Conservation (phyloP, 2,797 vertebrate species). For the Platyrinchus mystaceus region DNA sequence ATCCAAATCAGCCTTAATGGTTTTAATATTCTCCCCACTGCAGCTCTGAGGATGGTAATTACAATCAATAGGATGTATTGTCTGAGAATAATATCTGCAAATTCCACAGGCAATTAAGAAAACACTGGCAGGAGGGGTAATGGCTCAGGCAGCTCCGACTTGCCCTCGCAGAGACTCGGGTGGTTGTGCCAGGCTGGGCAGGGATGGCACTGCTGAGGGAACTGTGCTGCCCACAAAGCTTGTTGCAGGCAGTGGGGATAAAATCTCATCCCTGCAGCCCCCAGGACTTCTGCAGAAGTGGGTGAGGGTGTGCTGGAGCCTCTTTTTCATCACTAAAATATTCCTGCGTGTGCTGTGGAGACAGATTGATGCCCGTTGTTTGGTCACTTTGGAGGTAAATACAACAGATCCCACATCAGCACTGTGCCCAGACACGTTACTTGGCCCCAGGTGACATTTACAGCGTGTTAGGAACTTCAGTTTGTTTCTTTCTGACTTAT, state of each 20-base stretch:
- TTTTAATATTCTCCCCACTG: conserved; percentile 35
- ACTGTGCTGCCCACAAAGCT: neutral
- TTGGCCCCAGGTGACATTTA: neutral
- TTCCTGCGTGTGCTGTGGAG: accelerated
- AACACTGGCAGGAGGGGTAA: neutral
- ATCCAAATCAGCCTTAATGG: conserved; percentile 43
- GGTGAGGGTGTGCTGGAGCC: neutral
- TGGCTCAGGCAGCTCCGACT: neutral
- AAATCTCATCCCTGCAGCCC: neutral
- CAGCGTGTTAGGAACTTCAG: neutral
- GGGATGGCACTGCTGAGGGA: neutral
- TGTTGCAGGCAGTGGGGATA: neutral
- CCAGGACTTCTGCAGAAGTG: neutral
- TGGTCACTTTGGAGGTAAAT: accelerated
- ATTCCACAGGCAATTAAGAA: neutral
- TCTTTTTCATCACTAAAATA: neutral
- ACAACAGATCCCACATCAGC: accelerated
- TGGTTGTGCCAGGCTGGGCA: neutral
- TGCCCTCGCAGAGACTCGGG: neutral
- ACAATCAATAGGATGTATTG: conserved; percentile 39
- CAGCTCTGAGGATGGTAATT: neutral
- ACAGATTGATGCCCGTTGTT: accelerated
- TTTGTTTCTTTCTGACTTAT: neutral
- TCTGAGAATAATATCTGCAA: conserved; percentile 8
- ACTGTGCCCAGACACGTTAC: neutral